Evolutionary conservation across 2,113 vertebrate genomes (phyloP).

Genomic region (Xenopus laevis): DNA sequence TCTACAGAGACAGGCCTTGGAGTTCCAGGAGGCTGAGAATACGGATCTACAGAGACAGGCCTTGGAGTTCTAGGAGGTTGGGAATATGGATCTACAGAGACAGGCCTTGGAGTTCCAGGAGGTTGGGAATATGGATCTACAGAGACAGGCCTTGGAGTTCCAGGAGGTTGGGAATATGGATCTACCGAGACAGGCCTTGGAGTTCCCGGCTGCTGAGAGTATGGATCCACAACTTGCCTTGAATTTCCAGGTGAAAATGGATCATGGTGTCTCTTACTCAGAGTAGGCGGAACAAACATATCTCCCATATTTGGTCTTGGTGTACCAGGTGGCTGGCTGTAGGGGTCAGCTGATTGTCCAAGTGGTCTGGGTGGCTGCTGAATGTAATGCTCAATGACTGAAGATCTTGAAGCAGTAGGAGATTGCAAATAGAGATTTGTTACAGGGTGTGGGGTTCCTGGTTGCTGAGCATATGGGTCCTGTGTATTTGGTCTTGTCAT

Average conservation of each 20-base stretch:
- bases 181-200: conserved; percentile 70
- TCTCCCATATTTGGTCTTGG: conserved; percentile 57
- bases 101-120: conserved; percentile 48
- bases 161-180: conserved; percentile 67
- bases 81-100: conserved; percentile 79
- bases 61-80: conserved; percentile 75
- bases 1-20: conserved; percentile 67
- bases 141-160: conserved; percentile 68
- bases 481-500: conserved; percentile 65
- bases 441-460: conserved; percentile 70
- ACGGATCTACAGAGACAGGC: conserved; percentile 71
- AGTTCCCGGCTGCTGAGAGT: conserved; percentile 78
- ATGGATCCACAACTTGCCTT: conserved; percentile 65
- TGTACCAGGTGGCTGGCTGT: conserved; percentile 59
- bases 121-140: conserved; percentile 76
- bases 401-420: conserved; percentile 56
- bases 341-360: conserved; percentile 64
- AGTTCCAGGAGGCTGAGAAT: conserved; percentile 69
- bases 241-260: conserved; percentile 76
- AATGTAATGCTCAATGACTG: conserved; percentile 68
- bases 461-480: conserved; percentile 77
- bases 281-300: conserved; percentile 58
- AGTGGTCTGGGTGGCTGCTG: conserved; percentile 80
- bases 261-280: conserved; percentile 69
- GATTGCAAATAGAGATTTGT: conserved; percentile 73